A percentile compares a stretch with the other conserved stretches of the same genome.
phyloP scores from a whole-genome alignment of 2,888 invertebrate genomes.

The Eilema griseolum region DNA sequence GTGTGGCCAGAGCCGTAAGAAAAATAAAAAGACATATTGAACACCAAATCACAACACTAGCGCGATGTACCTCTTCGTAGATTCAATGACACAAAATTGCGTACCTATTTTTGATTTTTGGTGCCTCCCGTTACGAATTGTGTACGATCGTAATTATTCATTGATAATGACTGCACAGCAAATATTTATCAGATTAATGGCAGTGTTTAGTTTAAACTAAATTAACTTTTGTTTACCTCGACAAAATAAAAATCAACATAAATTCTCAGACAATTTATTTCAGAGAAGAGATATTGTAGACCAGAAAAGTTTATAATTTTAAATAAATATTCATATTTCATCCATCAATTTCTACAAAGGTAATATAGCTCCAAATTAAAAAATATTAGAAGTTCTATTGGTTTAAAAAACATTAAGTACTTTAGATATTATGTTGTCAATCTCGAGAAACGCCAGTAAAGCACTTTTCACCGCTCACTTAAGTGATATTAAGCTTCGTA shows the following conservation, averaged over 20 bases:
- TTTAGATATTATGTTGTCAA: background rate
- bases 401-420: background rate
- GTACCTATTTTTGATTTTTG: too few relatives aligned
- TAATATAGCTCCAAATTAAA: background rate
- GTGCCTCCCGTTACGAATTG: too few relatives aligned
- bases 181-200: too few relatives aligned
- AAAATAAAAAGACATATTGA: too few relatives aligned
- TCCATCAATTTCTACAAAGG: background rate
- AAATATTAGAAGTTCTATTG: background rate
- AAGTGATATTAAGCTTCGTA: background rate
- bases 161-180: too few relatives aligned
- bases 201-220: too few relatives aligned
- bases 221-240: background rate
- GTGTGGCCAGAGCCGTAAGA: too few relatives aligned
- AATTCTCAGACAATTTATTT: background rate
- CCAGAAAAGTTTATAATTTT: background rate
- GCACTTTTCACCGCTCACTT: background rate
- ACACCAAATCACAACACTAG: too few relatives aligned
- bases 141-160: too few relatives aligned
- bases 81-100: too few relatives aligned
- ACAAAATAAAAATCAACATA: background rate
- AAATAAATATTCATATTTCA: conserved; percentile 1
- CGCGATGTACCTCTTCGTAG: too few relatives aligned
- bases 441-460: background rate
- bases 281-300: background rate